These are phyloP conservation scores for Naja naja DNA, from an alignment of 2,113 vertebrate species.

Conservation along the genomic window DNA sequence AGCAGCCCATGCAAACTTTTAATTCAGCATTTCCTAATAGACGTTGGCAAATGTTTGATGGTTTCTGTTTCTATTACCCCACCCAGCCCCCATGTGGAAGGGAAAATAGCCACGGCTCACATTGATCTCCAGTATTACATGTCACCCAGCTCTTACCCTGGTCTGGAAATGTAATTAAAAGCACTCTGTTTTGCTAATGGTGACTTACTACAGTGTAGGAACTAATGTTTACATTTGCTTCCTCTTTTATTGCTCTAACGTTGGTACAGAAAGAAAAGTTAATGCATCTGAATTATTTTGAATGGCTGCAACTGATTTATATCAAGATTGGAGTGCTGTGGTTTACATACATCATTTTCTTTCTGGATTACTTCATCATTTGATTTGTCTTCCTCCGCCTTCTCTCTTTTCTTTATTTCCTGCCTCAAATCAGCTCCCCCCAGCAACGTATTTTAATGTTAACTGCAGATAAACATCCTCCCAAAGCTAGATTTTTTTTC, in stretches of 20 bases:
- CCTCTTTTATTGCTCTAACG: constrained; percentile 50
- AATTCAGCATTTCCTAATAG: constrained; percentile 60
- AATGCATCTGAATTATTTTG: constrained; percentile 55
- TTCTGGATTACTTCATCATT: constrained; percentile 44
- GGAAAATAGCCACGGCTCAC: constrained; percentile 67
- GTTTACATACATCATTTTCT: constrained; percentile 44
- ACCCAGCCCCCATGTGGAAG: constrained; percentile 35
- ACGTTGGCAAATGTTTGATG: constrained; percentile 54
- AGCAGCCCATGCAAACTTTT: constrained; percentile 50
- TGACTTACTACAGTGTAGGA: constrained; percentile 55
- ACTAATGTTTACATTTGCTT: constrained; percentile 57
- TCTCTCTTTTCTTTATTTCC: constrained; percentile 26
- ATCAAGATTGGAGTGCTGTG: constrained; percentile 47
- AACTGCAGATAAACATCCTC: constrained; percentile 1
- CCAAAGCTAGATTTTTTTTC: background rate
- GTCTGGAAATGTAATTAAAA: constrained; percentile 67
- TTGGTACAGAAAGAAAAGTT: constrained; percentile 55
- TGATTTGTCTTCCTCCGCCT: constrained; percentile 42
- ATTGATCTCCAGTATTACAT: constrained; percentile 64
- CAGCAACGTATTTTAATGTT: constrained; percentile 25
- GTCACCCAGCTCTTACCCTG: constrained; percentile 42
- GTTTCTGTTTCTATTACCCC: constrained; percentile 49
- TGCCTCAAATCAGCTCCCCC: background rate
- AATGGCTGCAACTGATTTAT: constrained; percentile 54
- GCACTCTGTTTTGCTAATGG: constrained; percentile 58